Conservation (phyloP, 2,888 invertebrate species). For the Agapostemon virescens region DNA sequence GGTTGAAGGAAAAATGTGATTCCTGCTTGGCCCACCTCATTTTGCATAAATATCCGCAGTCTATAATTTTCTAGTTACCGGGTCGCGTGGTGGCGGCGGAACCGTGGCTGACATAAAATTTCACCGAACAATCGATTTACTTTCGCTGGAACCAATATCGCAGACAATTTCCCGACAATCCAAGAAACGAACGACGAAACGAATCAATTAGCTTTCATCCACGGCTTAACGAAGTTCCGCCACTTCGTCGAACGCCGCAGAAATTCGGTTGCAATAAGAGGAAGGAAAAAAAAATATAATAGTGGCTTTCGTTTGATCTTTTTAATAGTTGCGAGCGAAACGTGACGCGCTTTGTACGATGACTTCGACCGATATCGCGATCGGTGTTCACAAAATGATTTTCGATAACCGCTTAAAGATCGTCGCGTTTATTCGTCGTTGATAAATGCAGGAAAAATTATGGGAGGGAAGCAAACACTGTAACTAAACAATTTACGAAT, state of each 20-base stretch:
- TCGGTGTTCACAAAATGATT: background rate
- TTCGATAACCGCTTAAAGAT: background rate
- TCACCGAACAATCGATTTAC: slow-evolving; percentile 43
- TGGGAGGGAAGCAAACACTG: background rate
- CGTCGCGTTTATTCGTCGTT: background rate
- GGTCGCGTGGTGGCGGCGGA: background rate
- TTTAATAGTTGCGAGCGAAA: background rate
- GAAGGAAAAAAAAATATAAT: background rate
- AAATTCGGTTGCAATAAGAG: background rate
- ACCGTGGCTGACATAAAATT: slow-evolving; percentile 9
- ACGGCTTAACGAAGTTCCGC: slow-evolving; percentile 20
- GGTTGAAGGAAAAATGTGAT: background rate
- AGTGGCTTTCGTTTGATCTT: background rate
- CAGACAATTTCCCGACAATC: slow-evolving; percentile 54
- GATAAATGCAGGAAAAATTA: background rate
- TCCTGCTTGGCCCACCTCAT: background rate
- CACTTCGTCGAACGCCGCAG: background rate
- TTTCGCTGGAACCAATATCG: slow-evolving; percentile 29
- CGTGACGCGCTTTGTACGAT: background rate
- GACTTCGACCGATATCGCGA: background rate
- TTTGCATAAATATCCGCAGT: background rate
- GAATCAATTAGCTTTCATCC: slow-evolving; percentile 22
- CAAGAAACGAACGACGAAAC: slow-evolving; percentile 4
- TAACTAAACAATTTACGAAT: background rate
- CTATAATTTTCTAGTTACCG: background rate